Evolutionary conservation across 2,888 invertebrate species (phyloP).

Genomic region (Ctenicera cuprea): DNA sequence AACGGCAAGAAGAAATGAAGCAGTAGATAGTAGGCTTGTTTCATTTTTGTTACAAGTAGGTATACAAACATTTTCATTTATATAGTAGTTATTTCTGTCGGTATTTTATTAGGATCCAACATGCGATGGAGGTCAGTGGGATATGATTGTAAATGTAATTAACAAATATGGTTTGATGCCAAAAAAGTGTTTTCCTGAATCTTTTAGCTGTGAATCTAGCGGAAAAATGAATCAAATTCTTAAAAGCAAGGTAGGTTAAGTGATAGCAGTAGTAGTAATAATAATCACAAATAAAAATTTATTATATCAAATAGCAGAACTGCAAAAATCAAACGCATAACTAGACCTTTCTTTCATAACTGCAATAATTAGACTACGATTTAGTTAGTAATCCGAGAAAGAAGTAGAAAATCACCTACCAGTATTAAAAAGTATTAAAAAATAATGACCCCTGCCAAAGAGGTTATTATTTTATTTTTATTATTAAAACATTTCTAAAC

Average conservation of each 20-base stretch:
- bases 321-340: too few relatives aligned
- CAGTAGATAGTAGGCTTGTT: slow-evolving; percentile 86
- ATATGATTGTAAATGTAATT: slow-evolving; percentile 91
- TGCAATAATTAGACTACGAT: too few relatives aligned
- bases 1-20: slow-evolving; percentile 83
- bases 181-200: slow-evolving; percentile 91
- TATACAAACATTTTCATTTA: slow-evolving; percentile 31
- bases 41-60: slow-evolving; percentile 83
- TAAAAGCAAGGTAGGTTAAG: slow-evolving; percentile 82
- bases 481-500: too few relatives aligned
- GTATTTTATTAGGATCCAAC: slow-evolving; percentile 80
- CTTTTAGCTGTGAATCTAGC: slow-evolving; percentile 85
- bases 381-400: too few relatives aligned
- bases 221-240: slow-evolving; percentile 85
- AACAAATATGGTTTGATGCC: slow-evolving; percentile 93
- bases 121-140: slow-evolving; percentile 94
- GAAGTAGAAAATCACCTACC: too few relatives aligned
- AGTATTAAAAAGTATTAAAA: too few relatives aligned
- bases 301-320: too few relatives aligned
- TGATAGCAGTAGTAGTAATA: neutral
- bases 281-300: too few relatives aligned
- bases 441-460: too few relatives aligned
- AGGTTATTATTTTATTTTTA: too few relatives aligned
- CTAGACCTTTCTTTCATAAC: too few relatives aligned
- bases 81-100: neutral